phyloP scores from a whole-genome alignment of 2,888 invertebrate genomes.

The Catocala nupta region DNA sequence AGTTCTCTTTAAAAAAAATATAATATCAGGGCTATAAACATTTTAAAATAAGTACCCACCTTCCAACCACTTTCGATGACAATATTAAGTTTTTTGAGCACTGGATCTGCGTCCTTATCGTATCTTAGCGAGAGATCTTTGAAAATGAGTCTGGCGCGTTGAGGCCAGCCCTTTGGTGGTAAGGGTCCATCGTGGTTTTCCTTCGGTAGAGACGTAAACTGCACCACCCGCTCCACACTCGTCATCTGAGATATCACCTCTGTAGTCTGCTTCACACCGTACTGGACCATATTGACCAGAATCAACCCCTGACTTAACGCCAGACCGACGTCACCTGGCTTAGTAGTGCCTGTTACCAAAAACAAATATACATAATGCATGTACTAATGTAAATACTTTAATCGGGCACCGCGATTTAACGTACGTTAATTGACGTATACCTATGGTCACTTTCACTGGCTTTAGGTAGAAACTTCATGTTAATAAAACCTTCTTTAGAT shows the following conservation, averaged over 20 bases:
- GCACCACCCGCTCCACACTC: conserved; percentile 93
- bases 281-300: conserved; percentile 93
- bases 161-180: conserved; percentile 89
- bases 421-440: no score
- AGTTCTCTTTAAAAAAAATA: no score
- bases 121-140: conserved; percentile 89
- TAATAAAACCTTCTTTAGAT: no score
- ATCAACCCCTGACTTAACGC: conserved; percentile 91
- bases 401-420: no score
- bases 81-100: conserved; percentile 90
- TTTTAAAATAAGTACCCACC: conserved; percentile 67
- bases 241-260: conserved; percentile 93
- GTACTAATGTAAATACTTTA: neutral
- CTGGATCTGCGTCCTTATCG: conserved; percentile 87
- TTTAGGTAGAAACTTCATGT: no score
- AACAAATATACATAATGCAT: neutral
- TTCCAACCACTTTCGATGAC: conserved; percentile 89
- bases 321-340: conserved; percentile 90
- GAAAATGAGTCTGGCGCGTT: conserved; percentile 87
- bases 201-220: conserved; percentile 91
- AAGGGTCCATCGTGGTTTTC: conserved; percentile 90
- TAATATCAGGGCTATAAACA: no score
- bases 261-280: conserved; percentile 93
- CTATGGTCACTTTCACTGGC: no score
- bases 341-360: conserved; percentile 76